A percentile compares a stretch with the other conserved stretches of the same genome.
These are phyloP conservation scores for Hucho hucho DNA, from an alignment of 2,113 vertebrate genomes.

Conservation along the genomic window DNA sequence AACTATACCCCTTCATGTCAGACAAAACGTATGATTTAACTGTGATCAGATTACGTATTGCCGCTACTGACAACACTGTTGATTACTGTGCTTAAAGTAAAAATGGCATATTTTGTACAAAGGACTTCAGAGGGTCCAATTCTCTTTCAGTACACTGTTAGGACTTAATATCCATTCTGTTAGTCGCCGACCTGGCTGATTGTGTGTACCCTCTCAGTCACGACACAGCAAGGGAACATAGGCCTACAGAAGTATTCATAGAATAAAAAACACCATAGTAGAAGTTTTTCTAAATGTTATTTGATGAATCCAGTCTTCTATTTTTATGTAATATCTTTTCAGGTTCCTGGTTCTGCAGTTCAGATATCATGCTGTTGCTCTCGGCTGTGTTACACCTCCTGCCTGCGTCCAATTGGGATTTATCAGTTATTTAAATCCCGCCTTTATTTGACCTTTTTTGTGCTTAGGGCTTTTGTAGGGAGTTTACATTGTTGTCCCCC, in stretches of 20 bases:
- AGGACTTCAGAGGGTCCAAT: conserved; percentile 43
- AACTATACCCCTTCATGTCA: conserved; percentile 39
- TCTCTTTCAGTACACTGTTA: conserved; percentile 21
- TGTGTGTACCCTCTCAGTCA: not conserved
- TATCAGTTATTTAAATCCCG: conserved; percentile 33
- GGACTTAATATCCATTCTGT: conserved; percentile 37
- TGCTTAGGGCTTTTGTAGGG: conserved; percentile 25
- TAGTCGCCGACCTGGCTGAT: not conserved
- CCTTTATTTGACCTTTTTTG: conserved; percentile 46
- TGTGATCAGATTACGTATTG: conserved; percentile 41
- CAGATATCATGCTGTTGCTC: not conserved
- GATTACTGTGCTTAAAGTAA: conserved; percentile 44
- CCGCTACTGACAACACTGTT: conserved; percentile 47
- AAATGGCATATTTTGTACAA: conserved; percentile 34
- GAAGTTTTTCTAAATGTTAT: conserved; percentile 47
- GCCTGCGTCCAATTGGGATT: conserved; percentile 30
- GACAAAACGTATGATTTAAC: conserved; percentile 36
- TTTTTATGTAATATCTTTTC: conserved; percentile 50
- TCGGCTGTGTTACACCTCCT: not conserved
- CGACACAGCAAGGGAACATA: not conserved
- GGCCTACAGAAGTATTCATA: not conserved
- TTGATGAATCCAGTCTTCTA: conserved; percentile 28
- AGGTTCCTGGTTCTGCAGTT: conserved; percentile 3
- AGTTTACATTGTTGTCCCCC: conserved; percentile 30
- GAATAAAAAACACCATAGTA: conserved; percentile 12